A percentile compares a stretch with the other conserved stretches of the same genome.
Evolutionary conservation across 2,888 invertebrate species (phyloP).

Genomic region (Pachliopta kotzebuea): DNA sequence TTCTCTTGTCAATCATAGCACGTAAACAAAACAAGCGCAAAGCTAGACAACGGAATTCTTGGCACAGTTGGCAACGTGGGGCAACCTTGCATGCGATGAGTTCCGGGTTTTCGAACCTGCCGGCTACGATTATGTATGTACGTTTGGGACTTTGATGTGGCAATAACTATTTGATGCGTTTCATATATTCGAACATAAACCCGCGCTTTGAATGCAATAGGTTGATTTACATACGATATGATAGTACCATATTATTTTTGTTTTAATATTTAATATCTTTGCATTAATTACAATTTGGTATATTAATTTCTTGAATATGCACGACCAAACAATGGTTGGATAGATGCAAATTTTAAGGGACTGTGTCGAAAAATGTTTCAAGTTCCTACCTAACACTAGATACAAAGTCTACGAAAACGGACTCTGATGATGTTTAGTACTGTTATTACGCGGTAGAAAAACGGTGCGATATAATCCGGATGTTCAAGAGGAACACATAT

Average conservation of each 20-base stretch:
- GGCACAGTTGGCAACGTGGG: conserved; percentile 29
- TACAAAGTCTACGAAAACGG: too few relatives aligned
- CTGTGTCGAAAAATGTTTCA: too few relatives aligned
- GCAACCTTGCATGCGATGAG: conserved; percentile 26
- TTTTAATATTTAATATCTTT: not conserved
- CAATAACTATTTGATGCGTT: conserved; percentile 16
- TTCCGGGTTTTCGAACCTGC: conserved; percentile 29
- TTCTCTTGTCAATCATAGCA: conserved; percentile 26
- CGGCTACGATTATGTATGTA: conserved; percentile 5
- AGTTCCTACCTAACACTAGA: too few relatives aligned
- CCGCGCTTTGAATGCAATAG: conserved; percentile 9
- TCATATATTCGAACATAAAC: not conserved
- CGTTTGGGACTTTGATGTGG: conserved; percentile 19
- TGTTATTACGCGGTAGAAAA: too few relatives aligned
- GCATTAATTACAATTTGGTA: too few relatives aligned
- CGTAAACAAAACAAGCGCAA: conserved; percentile 26
- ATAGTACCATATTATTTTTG: not conserved
- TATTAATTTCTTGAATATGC: too few relatives aligned
- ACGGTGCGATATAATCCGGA: too few relatives aligned
- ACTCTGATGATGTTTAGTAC: too few relatives aligned
- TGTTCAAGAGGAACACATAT: too few relatives aligned
- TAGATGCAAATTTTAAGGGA: too few relatives aligned
- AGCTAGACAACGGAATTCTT: conserved; percentile 27
- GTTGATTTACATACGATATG: conserved; percentile 13
- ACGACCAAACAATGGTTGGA: too few relatives aligned